phyloP scores from a whole-genome alignment of 2,888 invertebrate genomes.

The Harpalus rufipes region DNA sequence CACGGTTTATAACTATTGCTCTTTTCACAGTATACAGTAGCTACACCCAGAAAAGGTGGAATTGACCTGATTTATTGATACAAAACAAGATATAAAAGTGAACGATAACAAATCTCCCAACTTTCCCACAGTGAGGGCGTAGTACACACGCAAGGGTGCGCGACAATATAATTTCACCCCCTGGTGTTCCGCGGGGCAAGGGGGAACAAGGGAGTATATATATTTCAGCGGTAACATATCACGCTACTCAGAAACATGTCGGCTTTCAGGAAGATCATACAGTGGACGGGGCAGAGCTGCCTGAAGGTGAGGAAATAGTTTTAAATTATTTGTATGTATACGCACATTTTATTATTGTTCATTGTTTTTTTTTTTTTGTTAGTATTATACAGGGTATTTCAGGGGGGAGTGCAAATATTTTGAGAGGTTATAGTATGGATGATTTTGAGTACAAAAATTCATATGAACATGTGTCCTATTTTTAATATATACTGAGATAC shows the following conservation, averaged over 20 bases:
- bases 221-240: not conserved
- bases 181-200: not conserved
- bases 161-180: slow-evolving; percentile 40
- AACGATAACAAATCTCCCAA: not conserved
- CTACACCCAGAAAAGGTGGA: not conserved
- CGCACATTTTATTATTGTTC: not conserved
- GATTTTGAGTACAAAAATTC: too few relatives aligned
- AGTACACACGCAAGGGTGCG: slow-evolving; percentile 11
- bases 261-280: slow-evolving; percentile 38
- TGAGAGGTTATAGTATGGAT: too few relatives aligned
- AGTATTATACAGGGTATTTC: too few relatives aligned
- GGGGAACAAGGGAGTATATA: not conserved
- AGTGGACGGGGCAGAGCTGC: slow-evolving; percentile 39
- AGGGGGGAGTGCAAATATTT: too few relatives aligned
- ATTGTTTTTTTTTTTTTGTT: not conserved
- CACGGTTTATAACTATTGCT: too few relatives aligned
- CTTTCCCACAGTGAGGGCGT: not conserved
- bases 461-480: too few relatives aligned
- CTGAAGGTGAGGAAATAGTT: slow-evolving; percentile 2
- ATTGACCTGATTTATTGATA: not conserved
- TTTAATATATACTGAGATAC: too few relatives aligned
- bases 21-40: not conserved
- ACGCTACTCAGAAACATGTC: slow-evolving; percentile 19
- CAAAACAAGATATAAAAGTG: not conserved
- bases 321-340: not conserved